Evolutionary conservation across 1,140 invertebrate genomes (phyloP).

Genomic region (Drosophila ogumai): DNA sequence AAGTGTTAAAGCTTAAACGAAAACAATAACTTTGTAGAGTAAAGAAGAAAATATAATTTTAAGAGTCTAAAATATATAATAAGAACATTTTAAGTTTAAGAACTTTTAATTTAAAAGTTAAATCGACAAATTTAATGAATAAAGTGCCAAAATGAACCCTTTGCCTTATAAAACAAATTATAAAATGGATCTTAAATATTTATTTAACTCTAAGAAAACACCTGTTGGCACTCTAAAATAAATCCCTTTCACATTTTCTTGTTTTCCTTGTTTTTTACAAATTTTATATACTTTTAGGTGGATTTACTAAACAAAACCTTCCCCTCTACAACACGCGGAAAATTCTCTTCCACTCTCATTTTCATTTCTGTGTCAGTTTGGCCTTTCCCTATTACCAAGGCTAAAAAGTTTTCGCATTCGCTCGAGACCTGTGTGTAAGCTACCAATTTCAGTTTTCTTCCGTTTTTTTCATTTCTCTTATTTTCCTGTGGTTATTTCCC

Average conservation of each 20-base stretch:
- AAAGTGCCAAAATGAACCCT: neutral
- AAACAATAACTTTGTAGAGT: too few relatives aligned
- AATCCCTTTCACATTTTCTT: neutral
- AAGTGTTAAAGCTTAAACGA: too few relatives aligned
- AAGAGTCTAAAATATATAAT: too few relatives aligned
- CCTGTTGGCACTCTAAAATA: conserved; percentile 1
- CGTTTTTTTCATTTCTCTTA: conserved; percentile 25
- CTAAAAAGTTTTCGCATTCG: conserved; percentile 48
- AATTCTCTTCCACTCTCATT: conserved; percentile 39
- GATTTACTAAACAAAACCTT: conserved; percentile 9
- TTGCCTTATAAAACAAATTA: neutral
- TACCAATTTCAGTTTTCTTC: conserved; percentile 66
- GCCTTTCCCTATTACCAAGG: conserved; percentile 21
- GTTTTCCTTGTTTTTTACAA: neutral
- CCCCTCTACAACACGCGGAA: neutral
- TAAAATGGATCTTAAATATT: too few relatives aligned
- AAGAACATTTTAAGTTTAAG: too few relatives aligned
- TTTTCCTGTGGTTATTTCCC: conserved; percentile 25
- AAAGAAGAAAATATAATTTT: too few relatives aligned
- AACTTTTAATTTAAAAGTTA: too few relatives aligned
- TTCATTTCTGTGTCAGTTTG: conserved; percentile 55
- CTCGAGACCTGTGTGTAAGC: conserved; percentile 54
- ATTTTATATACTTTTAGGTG: conserved; percentile 34
- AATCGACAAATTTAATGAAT: neutral
- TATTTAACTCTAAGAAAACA: neutral